Base-by-base conservation (phyloP, 2,888 invertebrate species). In the Merodon equestris region DNA sequence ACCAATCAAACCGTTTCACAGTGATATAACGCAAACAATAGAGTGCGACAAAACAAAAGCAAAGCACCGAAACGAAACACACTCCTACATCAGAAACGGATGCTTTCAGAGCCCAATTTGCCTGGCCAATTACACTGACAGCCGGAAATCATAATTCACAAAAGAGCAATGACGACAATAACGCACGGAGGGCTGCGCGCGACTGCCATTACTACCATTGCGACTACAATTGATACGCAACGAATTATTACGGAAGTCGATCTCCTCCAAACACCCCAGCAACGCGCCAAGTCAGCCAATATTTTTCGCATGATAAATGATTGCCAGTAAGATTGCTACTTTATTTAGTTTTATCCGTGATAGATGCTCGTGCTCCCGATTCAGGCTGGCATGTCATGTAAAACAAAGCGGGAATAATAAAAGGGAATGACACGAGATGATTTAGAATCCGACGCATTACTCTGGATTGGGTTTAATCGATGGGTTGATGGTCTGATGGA, bases 61-160 rank as follows among this genome's bases (percentile, higher is more conserved):
- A 13, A 53, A n/a, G 9, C 10, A 40, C 10, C 48, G 40, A 61
- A 48, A 56, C 54, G 54, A 48, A 61, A n/a, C 63, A 56, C 61
- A 54, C 51, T 68, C 68, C 27, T 51, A 42, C 45, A 61, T 34
- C 36, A 51, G 12, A 58, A 47, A 60, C 58, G 45, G 17, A 70
- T 53, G 61, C 45, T 53, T 51, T 36, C 38, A 14, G 53, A 47
- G 45, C 47, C 47, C 58, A 58, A 66, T 64, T 63, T 57, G 57
- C 36, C 38, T 27, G 64, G 38, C 53, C 57, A 38, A 72, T 72
- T 66, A 64, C 47, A 51, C 53, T 58, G 66, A 57, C 64, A 63
- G 44, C 63, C 71, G 72, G 72, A 66, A 73, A 58, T 58, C 66
- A 66, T 51, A 66, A 60, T 27, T 72, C 64, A 58, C 19, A n/a